Percentiles rank a stretch among this genome's conserved stretches.
Conservation (phyloP, 2,888 invertebrate genomes). For the Harpalus rufipes region DNA sequence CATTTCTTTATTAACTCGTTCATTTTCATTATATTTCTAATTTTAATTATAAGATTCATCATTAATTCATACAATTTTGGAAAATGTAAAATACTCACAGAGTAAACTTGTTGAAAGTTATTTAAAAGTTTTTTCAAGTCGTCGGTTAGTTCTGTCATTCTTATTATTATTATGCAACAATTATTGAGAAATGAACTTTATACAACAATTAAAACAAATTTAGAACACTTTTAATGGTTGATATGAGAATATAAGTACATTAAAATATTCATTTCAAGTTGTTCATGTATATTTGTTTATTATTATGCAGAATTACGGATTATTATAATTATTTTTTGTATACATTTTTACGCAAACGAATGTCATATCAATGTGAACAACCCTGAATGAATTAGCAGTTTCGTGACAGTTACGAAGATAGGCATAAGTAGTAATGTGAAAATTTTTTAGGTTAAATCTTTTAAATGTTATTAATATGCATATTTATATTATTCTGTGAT, state of each 20-base stretch:
- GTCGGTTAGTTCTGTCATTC: conserved; percentile 23
- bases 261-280: not conserved
- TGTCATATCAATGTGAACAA: conserved; percentile 10
- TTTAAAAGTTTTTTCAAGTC: not conserved
- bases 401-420: conserved; percentile 37
- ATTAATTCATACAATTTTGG: not conserved
- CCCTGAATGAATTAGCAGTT: conserved; percentile 28
- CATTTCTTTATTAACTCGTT: conserved; percentile 32
- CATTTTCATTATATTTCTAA: conserved; percentile 40
- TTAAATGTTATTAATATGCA: conserved; percentile 14
- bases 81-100: conserved; percentile 10
- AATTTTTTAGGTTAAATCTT: conserved; percentile 33
- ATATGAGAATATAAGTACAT: not conserved
- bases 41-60: not conserved
- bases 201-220: not conserved
- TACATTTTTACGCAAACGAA: not conserved
- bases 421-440: conserved; percentile 23
- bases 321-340: conserved; percentile 2
- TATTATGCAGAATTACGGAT: not conserved
- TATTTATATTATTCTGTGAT: not conserved
- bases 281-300: not conserved
- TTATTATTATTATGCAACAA: conserved; percentile 1
- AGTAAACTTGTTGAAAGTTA: conserved; percentile 11
- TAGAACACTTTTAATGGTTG: not conserved
- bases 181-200: not conserved